Evolutionary conservation across 2,888 invertebrate genomes (phyloP).

Genomic region (Ommatoiulus sabulosus): DNA sequence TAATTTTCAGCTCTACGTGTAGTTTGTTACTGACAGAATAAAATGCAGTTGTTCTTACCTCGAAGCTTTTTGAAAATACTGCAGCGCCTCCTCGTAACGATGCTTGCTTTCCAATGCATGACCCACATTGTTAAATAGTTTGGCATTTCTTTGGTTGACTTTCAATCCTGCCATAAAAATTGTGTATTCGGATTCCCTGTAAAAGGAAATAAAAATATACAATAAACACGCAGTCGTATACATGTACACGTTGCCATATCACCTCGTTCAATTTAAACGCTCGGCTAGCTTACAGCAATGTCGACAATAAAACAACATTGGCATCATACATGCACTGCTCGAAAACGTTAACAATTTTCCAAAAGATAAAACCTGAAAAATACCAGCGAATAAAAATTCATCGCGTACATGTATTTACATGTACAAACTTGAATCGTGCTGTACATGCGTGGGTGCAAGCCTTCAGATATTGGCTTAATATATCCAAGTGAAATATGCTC

Average conservation of each 20-base stretch:
- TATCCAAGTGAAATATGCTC: too few relatives aligned
- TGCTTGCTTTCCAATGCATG: slow-evolving; percentile 89
- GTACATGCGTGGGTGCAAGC: slow-evolving; percentile 18
- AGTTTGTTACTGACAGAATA: background rate
- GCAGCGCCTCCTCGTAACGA: slow-evolving; percentile 80
- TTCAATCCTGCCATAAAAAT: slow-evolving; percentile 93
- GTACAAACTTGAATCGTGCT: background rate
- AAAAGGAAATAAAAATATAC: slow-evolving; percentile 39
- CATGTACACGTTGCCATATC: slow-evolving; percentile 23
- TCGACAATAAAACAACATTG: slow-evolving; percentile 34
- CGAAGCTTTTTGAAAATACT: slow-evolving; percentile 92
- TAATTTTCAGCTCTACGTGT: background rate
- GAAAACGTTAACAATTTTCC: background rate
- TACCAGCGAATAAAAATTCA: slow-evolving; percentile 26
- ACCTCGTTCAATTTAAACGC: slow-evolving; percentile 34
- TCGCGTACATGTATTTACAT: background rate
- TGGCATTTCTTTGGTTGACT: slow-evolving; percentile 89
- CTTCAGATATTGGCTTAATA: slow-evolving; percentile 14
- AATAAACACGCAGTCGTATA: slow-evolving; percentile 42
- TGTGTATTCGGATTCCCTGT: slow-evolving; percentile 87
- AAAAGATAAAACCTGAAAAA: slow-evolving; percentile 22
- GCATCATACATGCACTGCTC: background rate
- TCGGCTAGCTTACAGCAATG: slow-evolving; percentile 34
- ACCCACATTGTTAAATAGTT: slow-evolving; percentile 96
- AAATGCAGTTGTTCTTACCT: slow-evolving; percentile 68